A percentile compares a stretch with the other conserved stretches of the same genome.
These are phyloP conservation scores for Scylla paramamosain DNA, from an alignment of 1,140 invertebrate genomes.

Conservation along the genomic window DNA sequence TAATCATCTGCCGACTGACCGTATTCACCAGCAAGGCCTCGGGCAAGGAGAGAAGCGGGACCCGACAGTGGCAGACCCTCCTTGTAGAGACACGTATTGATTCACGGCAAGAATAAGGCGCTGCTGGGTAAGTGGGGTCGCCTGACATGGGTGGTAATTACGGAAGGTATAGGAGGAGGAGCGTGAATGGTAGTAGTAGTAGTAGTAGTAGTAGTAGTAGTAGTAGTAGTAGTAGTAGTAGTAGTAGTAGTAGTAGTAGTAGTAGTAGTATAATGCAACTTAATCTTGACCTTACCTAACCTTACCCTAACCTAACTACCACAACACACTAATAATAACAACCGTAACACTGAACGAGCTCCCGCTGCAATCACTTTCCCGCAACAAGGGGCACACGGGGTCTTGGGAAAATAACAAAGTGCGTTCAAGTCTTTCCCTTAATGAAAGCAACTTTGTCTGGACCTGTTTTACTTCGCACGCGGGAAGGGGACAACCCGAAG, in stretches of 20 bases:
- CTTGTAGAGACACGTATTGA: not conserved
- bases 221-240: constrained; percentile 57
- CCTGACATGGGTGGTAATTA: not conserved
- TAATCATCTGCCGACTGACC: not conserved
- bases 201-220: not conserved
- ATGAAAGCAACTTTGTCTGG: not conserved
- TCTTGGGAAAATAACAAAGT: not conserved
- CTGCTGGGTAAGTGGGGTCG: not conserved
- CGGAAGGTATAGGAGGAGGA: not conserved
- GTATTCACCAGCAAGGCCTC: not conserved
- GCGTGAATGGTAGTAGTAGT: not conserved
- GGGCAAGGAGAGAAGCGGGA: not conserved
- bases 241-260: constrained; percentile 54
- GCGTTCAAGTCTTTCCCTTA: constrained; percentile 2
- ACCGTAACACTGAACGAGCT: no score
- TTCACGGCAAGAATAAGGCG: not conserved
- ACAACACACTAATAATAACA: not conserved
- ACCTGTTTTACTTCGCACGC: not conserved
- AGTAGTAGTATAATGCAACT: constrained; percentile 44
- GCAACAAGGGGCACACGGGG: not conserved
- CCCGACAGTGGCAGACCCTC: not conserved
- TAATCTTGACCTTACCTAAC: not conserved
- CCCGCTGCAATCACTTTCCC: not conserved
- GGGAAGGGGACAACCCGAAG: not conserved
- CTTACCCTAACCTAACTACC: not conserved